Base-by-base conservation (phyloP, 1,140 invertebrate genomes). In the Pararge aegeria region DNA sequence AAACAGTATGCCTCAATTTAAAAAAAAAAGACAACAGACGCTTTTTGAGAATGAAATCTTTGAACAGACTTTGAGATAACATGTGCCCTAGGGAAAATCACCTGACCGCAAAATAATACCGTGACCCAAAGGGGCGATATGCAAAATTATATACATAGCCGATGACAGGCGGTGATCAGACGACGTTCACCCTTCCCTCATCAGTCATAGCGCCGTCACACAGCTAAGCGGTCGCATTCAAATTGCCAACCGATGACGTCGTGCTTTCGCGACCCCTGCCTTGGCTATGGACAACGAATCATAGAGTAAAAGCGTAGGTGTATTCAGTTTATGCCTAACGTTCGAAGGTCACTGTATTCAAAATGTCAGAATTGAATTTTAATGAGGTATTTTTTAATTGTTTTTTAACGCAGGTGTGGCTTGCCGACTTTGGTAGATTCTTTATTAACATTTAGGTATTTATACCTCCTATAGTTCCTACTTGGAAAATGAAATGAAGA, bases 191-290 rank as follows among this genome's bases (percentile, higher is more conserved):
- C 83, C 82, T 84, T 86, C 72, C 79, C 77, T 83, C 86, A 89
- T 89, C 86, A 89, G 83, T 89, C 86, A 89, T 89, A 71, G 66
- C 73, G 71, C 74, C 76, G 81, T 83, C 81, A 83, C 58, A 69
- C 78, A 76, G 80, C 85, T 87, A 87, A 87, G 83, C 83, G 83
- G 77, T 78, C 82, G 73, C 85, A 89, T 89, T 89, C 86, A 89
- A 89, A 89, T 89, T 89, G 78, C 83, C 74, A 73, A 71, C 58
- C 73, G 75, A 87, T 89, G 86, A 89, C 86, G 82, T 64, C 78
- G 83, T 84, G 80, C 81, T 87, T 87, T 87, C 76, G 68, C 78
- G 74, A 80, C 82, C 85, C 83, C 74, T 73, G 75, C 56, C 74
- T 80, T 78, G 67, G 73, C 78, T 83, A 72, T 78, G 83, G 73